Percentiles rank a stretch among this genome's conserved stretches.
Conservation (phyloP, 2,113 vertebrate species). For the Cheirogaleus medius region DNA sequence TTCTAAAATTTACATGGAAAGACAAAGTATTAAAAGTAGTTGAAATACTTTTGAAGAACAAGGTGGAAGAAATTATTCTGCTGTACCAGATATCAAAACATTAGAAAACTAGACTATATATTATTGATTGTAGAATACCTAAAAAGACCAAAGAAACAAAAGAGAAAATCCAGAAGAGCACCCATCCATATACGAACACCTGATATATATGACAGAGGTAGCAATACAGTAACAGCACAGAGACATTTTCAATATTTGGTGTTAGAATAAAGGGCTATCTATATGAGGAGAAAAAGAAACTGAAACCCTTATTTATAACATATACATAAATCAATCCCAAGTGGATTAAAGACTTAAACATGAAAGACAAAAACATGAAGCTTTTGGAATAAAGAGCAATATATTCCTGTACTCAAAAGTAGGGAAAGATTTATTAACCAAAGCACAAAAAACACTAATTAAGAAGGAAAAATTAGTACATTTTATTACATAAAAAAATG, state of each 20-base stretch:
- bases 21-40: conserved; percentile 17
- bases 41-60: not conserved
- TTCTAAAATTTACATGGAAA: conserved; percentile 33
- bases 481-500: conserved; percentile 31
- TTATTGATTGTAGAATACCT: not conserved
- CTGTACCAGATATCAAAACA: not conserved
- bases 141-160: conserved; percentile 39
- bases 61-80: not conserved
- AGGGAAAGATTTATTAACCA: conserved; percentile 11
- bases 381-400: conserved; percentile 33
- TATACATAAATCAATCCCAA: not conserved
- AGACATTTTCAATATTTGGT: conserved; percentile 18
- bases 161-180: conserved; percentile 7
- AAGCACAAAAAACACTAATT: conserved; percentile 16
- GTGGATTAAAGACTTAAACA: conserved; percentile 11
- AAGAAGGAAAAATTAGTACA: conserved; percentile 16
- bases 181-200: not conserved
- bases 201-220: not conserved
- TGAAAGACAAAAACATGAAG: not conserved
- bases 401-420: not conserved
- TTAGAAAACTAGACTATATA: not conserved
- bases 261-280: not conserved
- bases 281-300: not conserved
- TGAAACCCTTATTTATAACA: not conserved
- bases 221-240: not conserved